Evolutionary conservation across 2,113 vertebrate species (phyloP).

Genomic region (Lipophrys pholis): DNA sequence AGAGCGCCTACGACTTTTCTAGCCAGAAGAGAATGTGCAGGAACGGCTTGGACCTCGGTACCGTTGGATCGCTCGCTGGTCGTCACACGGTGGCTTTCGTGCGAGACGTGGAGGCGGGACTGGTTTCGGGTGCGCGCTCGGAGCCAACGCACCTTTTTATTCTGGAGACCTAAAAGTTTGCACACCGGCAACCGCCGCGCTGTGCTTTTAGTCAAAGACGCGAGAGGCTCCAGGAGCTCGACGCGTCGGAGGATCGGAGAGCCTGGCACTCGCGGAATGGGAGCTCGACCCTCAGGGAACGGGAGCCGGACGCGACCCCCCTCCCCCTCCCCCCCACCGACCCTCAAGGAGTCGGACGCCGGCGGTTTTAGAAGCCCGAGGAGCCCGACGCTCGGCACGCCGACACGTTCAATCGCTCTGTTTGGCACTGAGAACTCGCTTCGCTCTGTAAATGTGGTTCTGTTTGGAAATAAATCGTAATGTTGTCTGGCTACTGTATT

Average conservation of each 20-base stretch:
- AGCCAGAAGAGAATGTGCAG: slow-evolving; percentile 47
- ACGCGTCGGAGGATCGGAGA: too few relatives aligned
- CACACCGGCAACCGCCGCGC: slow-evolving; percentile 42
- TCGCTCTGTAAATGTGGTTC: slow-evolving; percentile 35
- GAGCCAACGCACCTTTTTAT: slow-evolving; percentile 5
- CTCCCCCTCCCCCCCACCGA: too few relatives aligned
- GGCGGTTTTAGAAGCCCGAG: not conserved
- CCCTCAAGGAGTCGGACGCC: too few relatives aligned
- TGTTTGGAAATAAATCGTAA: slow-evolving; percentile 25
- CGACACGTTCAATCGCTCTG: slow-evolving; percentile 41
- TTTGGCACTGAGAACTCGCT: slow-evolving; percentile 79
- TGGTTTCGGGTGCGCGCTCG: slow-evolving; percentile 32
- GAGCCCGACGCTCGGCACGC: slow-evolving; percentile 58
- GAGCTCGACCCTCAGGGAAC: too few relatives aligned
- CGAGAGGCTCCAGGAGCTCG: slow-evolving; percentile 20
- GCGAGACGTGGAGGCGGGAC: slow-evolving; percentile 13
- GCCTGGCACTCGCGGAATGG: too few relatives aligned
- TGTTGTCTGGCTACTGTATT: slow-evolving; percentile 20
- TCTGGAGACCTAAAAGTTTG: slow-evolving; percentile 53
- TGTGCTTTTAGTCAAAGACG: slow-evolving; percentile 39
- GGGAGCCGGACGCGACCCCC: too few relatives aligned
- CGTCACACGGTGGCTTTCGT: slow-evolving; percentile 4
- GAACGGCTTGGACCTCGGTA: slow-evolving; percentile 58
- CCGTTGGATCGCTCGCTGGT: slow-evolving; percentile 29
- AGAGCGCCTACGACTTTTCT: slow-evolving; percentile 66